These are phyloP conservation scores for Loriculus beryllinus DNA, from an alignment of 2,797 vertebrate genomes.

Conservation along the genomic window DNA sequence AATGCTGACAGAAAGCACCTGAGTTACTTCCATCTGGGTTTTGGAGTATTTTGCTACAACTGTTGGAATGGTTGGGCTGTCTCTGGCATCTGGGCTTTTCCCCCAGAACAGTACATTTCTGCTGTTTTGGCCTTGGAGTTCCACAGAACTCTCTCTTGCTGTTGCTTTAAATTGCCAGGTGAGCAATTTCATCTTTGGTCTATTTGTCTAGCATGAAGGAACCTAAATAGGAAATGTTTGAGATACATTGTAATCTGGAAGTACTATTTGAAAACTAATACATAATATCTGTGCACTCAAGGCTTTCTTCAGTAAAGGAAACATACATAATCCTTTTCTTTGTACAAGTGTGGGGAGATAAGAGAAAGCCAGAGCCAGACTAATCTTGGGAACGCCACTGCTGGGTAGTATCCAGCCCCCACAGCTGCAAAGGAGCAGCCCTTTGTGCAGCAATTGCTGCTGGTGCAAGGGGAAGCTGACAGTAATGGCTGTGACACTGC, in stretches of 20 bases:
- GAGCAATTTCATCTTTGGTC: neutral
- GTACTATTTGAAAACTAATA: neutral
- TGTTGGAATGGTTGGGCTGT: neutral
- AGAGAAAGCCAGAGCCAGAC: neutral
- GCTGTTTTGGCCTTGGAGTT: neutral
- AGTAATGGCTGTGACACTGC: neutral
- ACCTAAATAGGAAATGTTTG: neutral
- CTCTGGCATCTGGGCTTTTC: neutral
- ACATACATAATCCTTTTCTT: neutral
- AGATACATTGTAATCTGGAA: neutral
- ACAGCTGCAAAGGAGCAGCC: neutral
- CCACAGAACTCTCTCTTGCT: neutral
- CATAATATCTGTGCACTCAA: accelerated
- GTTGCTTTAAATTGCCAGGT: neutral
- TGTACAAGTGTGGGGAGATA: neutral
- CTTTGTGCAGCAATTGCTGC: neutral
- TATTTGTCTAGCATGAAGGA: neutral
- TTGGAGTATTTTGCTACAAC: accelerated
- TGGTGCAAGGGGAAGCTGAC: neutral
- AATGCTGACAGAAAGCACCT: accelerated
- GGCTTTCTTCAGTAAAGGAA: neutral
- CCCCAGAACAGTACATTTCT: neutral
- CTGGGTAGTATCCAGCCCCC: neutral
- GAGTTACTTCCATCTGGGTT: neutral
- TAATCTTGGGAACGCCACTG: neutral